These are phyloP conservation scores for Liasis olivaceus DNA, from an alignment of 2,797 vertebrate species.

Conservation along the genomic window DNA sequence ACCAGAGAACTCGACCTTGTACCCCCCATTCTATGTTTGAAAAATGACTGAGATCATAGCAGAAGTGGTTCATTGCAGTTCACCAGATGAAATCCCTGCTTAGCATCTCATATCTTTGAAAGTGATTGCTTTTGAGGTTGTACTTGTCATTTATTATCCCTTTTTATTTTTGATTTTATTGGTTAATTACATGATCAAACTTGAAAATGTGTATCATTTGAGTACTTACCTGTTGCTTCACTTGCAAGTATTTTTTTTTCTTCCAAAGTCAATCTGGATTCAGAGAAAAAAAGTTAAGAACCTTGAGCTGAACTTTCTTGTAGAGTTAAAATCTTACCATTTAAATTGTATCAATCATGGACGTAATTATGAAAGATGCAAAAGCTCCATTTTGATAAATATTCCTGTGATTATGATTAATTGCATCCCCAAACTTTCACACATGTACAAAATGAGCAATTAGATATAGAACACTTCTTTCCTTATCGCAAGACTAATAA, in stretches of 20 bases:
- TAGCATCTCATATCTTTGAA: not conserved
- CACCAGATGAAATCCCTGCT: not conserved
- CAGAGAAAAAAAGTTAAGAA: not conserved
- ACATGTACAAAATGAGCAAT: conserved; percentile 12
- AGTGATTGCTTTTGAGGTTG: not conserved
- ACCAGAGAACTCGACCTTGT: not conserved
- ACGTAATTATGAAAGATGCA: not conserved
- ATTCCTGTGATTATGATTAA: conserved; percentile 20
- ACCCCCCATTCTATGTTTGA: not conserved
- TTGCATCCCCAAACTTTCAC: conserved; percentile 10
- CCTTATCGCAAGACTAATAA: not conserved
- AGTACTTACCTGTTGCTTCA: not conserved
- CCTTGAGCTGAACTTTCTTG: not conserved
- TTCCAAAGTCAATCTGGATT: not conserved
- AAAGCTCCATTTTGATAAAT: not conserved
- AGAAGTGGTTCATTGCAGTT: not conserved
- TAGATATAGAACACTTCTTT: not conserved
- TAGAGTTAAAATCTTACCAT: rapidly evolving
- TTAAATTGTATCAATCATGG: not conserved
- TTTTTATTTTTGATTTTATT: not conserved
- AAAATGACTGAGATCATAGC: not conserved
- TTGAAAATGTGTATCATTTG: not conserved
- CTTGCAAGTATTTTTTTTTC: not conserved
- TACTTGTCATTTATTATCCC: not conserved
- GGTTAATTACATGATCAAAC: not conserved